These are phyloP conservation scores for Neoitamus cyanurus DNA, from an alignment of 2,888 invertebrate species.

Conservation along the genomic window DNA sequence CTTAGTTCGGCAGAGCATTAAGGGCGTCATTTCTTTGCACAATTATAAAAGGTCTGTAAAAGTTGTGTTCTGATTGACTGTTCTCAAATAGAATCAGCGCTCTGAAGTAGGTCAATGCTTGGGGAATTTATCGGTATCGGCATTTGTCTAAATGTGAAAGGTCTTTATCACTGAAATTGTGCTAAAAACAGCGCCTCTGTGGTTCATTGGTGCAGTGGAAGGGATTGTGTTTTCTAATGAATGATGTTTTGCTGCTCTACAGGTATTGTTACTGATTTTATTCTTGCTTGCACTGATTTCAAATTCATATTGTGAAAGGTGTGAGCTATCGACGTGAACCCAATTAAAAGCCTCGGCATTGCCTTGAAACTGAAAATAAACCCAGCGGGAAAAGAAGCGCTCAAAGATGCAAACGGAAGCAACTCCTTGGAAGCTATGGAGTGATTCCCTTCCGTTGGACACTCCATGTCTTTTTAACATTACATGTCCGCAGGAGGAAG, in stretches of 20 bases:
- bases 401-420: no score
- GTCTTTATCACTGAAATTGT: not conserved
- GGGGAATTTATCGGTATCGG: not conserved
- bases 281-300: not conserved
- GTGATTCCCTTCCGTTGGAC: no score
- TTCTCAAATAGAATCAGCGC: not conserved
- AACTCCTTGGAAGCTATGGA: no score
- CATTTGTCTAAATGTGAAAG: not conserved
- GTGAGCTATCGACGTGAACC: not conserved
- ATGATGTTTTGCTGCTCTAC: not conserved
- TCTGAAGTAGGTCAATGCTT: not conserved
- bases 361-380: no score
- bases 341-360: not conserved
- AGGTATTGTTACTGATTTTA: not conserved
- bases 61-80: not conserved
- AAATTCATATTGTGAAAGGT: not conserved
- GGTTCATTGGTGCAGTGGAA: not conserved
- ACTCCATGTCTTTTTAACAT: no score
- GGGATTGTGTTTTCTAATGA: not conserved
- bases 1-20: not conserved
- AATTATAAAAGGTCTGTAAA: not conserved
- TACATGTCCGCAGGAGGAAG: no score
- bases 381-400: no score
- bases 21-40: not conserved
- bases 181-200: not conserved